A percentile compares a stretch with the other conserved stretches of the same genome.
These are phyloP conservation scores for Chiloscyllium punctatum DNA, from an alignment of 2,797 vertebrate genomes.

Conservation along the genomic window DNA sequence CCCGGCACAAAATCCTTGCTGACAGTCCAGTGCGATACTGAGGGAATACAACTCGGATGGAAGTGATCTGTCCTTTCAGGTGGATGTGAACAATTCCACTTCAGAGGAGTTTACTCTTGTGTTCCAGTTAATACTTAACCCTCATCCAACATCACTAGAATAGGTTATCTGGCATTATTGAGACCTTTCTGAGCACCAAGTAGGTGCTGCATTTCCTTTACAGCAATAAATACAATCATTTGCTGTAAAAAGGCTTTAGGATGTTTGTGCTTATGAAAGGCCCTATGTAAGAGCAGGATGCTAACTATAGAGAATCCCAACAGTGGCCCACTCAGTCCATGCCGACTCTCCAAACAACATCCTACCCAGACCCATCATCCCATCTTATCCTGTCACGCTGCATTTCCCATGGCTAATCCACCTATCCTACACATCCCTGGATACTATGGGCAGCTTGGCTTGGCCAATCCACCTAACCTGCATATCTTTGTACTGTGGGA, in stretches of 20 bases:
- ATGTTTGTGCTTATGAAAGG: not conserved
- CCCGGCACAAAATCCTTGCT: not conserved
- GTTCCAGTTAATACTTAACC: not conserved
- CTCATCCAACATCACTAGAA: not conserved
- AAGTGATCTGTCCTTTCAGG: not conserved
- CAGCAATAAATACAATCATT: not conserved
- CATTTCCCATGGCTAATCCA: no score
- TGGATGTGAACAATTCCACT: not conserved
- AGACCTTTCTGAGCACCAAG: not conserved
- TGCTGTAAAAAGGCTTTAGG: not conserved
- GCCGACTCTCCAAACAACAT: no score
- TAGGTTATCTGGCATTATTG: not conserved
- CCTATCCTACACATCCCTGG: no score
- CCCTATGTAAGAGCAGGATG: not conserved
- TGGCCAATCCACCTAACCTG: no score
- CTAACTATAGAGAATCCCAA: not conserved
- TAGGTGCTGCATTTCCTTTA: not conserved
- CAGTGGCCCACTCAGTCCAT: no score
- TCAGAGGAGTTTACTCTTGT: not conserved
- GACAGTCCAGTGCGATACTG: not conserved
- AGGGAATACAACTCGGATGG: not conserved
- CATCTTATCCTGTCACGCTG: no score
- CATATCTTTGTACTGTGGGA: no score
- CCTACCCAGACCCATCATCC: no score
- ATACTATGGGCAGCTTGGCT: no score